Conservation (phyloP, 2,113 vertebrate genomes). For the Pseudopipra pipra region DNA sequence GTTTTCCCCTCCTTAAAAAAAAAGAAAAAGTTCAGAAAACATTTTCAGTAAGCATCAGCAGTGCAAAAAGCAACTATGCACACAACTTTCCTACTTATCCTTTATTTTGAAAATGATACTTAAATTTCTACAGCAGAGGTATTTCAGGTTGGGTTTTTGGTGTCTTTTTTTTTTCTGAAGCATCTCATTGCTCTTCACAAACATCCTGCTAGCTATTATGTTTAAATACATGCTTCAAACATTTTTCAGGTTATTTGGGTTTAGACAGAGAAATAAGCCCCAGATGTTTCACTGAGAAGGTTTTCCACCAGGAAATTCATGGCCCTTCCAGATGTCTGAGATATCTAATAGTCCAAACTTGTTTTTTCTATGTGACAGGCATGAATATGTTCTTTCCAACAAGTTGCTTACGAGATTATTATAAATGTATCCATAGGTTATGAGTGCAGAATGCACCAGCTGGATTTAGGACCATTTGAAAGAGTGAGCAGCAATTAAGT, state of each 20-base stretch:
- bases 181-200: neutral
- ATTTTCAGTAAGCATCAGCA: neutral
- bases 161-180: neutral
- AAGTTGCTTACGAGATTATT: neutral
- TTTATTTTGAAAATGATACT: neutral
- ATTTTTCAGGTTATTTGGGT: neutral
- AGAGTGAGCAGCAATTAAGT: neutral
- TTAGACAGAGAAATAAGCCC: constrained; percentile 27
- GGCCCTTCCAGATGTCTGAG: neutral
- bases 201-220: neutral
- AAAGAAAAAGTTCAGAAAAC: neutral
- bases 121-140: neutral
- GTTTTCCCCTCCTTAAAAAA: neutral
- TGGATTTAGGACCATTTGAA: neutral
- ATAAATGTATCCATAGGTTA: neutral
- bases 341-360: neutral
- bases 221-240: constrained; percentile 13
- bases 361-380: neutral
- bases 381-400: neutral
- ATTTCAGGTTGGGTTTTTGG: neutral
- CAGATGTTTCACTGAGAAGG: constrained; percentile 46
- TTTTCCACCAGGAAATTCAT: constrained; percentile 1
- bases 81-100: neutral
- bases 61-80: neutral
- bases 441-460: neutral